Base-by-base conservation (phyloP, 1,140 invertebrate genomes). In the Bombus sibiricus region DNA sequence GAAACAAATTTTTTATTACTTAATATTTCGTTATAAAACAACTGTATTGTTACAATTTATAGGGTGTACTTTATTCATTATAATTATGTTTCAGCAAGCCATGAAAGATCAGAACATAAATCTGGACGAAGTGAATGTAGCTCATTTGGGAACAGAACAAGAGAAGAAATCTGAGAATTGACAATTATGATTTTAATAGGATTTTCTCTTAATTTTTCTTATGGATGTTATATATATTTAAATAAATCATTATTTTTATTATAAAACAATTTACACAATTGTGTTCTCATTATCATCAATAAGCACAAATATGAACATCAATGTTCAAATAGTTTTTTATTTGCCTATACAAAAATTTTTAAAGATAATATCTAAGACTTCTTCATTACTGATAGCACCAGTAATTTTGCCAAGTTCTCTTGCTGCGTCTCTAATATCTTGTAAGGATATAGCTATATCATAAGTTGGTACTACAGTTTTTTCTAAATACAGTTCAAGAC, bases 261-360 rank as follows among this genome's bases (percentile, higher is more conserved):
- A 37, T 53, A 37, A 28, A 64, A 37, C 10, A 74, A 64, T 64
- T 34, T 82, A n/a, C 41, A 41, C 41, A 57, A 68, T 66, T 62
- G 9, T 2, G 25, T 18, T 77, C 28, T 3, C 28, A 25, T 77
- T 12, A 41, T 37, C n/a, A n/a, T 6, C 25, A 15, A 59, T n/a
- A 59, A 59, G 13, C 39, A 41, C 1, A 47, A 28, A 28, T 6
- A 47, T 1, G 5, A 25, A 22, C 3, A 76, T 28, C 37, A 1
- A 12, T 47, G 69, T 39, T 22, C n/a, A 72, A 80, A 34, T 71
- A 28, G 13, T 71, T 22, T 83, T 93, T 97, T 96, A 98, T 96
- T 98, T 98, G 85, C 98, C 98, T 94, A 98, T 98, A 96, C 98
- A 98, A 96, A 98, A 98, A 84, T 98, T 97, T 94, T 96, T 96